These are phyloP conservation scores for Cataglyphis cursor DNA, from an alignment of 2,888 invertebrate genomes.

Conservation along the genomic window DNA sequence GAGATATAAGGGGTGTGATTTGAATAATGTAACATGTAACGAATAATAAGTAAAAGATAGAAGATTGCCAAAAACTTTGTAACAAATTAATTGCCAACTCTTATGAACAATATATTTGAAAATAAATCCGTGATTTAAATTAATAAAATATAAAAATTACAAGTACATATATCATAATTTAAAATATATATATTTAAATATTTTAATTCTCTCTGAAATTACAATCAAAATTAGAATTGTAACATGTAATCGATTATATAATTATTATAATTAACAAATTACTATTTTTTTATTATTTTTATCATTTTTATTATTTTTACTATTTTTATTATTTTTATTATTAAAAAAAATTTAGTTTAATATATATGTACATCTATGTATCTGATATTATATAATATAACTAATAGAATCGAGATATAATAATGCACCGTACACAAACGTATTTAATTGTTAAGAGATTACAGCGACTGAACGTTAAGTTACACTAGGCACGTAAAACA, in stretches of 20 bases:
- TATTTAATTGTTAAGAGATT: constrained; percentile 37
- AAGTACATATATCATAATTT: not conserved
- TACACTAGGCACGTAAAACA: constrained; percentile 46
- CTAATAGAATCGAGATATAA: not conserved
- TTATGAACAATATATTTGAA: not conserved
- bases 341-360: not conserved
- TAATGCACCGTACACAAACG: not conserved
- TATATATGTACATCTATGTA: not conserved
- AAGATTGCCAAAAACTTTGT: not conserved
- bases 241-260: not conserved
- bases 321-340: no score
- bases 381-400: constrained; percentile 1
- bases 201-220: not conserved
- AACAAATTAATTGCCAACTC: constrained; percentile 26
- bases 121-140: not conserved
- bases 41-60: constrained; percentile 5
- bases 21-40: not conserved
- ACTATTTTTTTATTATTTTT: no score
- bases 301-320: no score
- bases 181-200: constrained; percentile 17
- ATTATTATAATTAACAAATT: constrained; percentile 6
- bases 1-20: constrained; percentile 14
- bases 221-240: not conserved
- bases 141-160: not conserved
- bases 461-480: not conserved